phyloP scores from a whole-genome alignment of 2,797 vertebrate genomes.

The Acomys russatus region DNA sequence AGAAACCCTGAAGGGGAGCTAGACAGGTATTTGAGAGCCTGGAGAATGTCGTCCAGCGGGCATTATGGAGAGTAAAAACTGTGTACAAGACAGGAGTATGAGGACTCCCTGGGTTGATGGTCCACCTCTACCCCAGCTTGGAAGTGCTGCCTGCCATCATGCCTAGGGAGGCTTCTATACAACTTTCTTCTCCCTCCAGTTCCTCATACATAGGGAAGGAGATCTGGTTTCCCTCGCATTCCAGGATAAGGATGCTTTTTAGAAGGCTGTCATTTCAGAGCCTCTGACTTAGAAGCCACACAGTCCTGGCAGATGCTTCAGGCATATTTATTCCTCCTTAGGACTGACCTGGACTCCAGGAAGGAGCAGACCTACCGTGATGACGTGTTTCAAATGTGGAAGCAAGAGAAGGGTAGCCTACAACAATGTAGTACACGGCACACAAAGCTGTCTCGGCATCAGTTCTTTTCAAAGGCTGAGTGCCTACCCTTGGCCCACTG shows the following conservation, averaged over 20 bases:
- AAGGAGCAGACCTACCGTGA: neutral
- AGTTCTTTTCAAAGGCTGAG: neutral
- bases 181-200: neutral
- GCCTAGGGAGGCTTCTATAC: neutral
- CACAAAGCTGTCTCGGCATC: fast-evolving
- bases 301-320: neutral
- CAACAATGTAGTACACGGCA: neutral
- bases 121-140: neutral
- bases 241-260: fast-evolving
- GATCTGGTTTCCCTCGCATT: neutral
- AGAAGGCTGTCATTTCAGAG: neutral
- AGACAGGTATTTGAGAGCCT: too few species aligned
- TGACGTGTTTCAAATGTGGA: too few species aligned
- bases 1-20: neutral
- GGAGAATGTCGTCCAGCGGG: neutral
- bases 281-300: neutral
- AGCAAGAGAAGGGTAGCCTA: neutral
- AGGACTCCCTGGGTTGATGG: neutral
- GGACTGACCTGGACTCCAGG: neutral
- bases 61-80: fast-evolving
- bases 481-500: fast-evolving
- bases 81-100: fast-evolving
- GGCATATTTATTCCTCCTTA: fast-evolving
- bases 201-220: neutral
- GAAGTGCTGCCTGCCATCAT: fast-evolving